Conservation (phyloP, 2,888 invertebrate species). For the Caenorhabditis sp. region DNA sequence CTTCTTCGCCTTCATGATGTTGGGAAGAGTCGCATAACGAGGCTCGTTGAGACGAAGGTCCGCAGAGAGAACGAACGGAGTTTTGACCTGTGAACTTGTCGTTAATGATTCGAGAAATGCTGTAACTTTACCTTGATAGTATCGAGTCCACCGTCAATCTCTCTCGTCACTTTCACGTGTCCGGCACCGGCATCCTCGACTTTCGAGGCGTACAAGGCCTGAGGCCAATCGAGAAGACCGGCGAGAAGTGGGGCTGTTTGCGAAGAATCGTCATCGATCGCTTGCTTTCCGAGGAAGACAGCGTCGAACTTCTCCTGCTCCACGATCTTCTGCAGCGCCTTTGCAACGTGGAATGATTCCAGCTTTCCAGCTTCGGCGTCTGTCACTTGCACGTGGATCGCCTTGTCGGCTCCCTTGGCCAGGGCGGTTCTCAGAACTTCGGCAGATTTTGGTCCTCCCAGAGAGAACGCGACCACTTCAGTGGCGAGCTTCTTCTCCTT, state of each 20-base stretch:
- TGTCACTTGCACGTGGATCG: conserved; percentile 93
- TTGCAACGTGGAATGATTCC: conserved; percentile 95
- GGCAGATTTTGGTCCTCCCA: conserved; percentile 94
- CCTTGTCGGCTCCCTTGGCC: conserved; percentile 97
- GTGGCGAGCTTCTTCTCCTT: conserved; percentile 96
- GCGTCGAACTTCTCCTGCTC: conserved; percentile 93
- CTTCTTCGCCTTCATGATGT: conserved; percentile 99
- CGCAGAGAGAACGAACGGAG: conserved; percentile 95
- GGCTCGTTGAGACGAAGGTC: conserved; percentile 98
- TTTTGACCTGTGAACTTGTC: too few species aligned
- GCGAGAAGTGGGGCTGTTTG: conserved; percentile 99
- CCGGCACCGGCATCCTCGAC: conserved; percentile 75
- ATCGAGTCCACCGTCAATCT: conserved; percentile 92
- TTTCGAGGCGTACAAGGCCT: conserved; percentile 95
- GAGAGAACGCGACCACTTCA: conserved; percentile 95
- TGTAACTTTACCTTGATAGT: conserved; percentile 88
- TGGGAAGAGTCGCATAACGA: conserved; percentile 97
- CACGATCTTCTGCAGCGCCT: conserved; percentile 93
- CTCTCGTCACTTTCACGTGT: conserved; percentile 75
- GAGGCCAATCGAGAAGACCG: conserved; percentile 93
- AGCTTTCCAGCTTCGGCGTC: conserved; percentile 90
- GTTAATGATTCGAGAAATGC: too few species aligned
- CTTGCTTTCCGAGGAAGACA: conserved; percentile 96
- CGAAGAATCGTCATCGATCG: conserved; percentile 98
- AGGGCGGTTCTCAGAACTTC: conserved; percentile 96